Base-by-base conservation (phyloP, 23 tunicate genomes). In the Phallusia fumigata region DNA sequence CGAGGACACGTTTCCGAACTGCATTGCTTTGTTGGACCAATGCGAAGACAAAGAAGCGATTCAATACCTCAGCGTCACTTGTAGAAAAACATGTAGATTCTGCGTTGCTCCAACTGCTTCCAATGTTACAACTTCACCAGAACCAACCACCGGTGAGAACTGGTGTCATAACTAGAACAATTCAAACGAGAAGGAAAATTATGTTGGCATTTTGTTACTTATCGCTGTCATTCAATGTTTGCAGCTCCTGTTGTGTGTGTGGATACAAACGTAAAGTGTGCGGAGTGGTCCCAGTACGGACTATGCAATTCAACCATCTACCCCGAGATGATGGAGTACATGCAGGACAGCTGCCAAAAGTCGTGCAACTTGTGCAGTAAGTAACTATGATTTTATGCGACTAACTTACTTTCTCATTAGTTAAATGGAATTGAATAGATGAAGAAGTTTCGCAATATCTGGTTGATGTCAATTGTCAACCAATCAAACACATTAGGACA, bases 31-130 rank as follows among this genome's bases (percentile, higher is more conserved):
- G 32, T 34, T 34, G 22, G 31, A 77, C 16, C 76, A 82, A 36
- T 91, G 96, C 40, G 30, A 64, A 34, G 74, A 83, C n/a, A 18
- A 79, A 31, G 85, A 73, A 0, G 83, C 86, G 13, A 53, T 53
- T 15, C 18, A 45, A 0, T 91, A 53, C 72, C 77, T 91, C 18
- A 49, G 65, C 11, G 76, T 44, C 12, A 87, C 90, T 32, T 91
- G 96, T 82, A 76, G 85, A 22, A 78, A 82, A 79, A 91, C 96
- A 2, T 91, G 96, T 65, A 86, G 89, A n/a, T 86, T 91, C 50
- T 91, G 96, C 33, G 65, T 73, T 13, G 40, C 34, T 31, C 75
- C 36, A 64, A 76, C 64, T 22, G 8, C 22, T 3, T 33, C 36
- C 26, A 33, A 22, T 8, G 44, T 26, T 45, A 58, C 74, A 0